Base-by-base conservation (phyloP, 2,113 vertebrate species). In the Sciurus niger region DNA sequence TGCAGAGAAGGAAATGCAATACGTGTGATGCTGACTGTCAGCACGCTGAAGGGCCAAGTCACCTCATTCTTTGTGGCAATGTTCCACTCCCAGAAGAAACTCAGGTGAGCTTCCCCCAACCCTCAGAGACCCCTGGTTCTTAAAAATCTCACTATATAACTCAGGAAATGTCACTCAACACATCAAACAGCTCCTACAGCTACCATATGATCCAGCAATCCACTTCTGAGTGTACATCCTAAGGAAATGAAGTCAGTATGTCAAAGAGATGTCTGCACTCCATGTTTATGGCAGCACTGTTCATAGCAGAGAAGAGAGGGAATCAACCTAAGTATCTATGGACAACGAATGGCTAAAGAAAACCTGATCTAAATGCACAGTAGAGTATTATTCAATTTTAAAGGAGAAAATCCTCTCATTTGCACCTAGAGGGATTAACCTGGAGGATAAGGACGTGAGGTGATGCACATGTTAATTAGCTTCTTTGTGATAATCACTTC, bases 41-140 rank as follows among this genome's bases (percentile, higher is more conserved):
- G 67, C 32, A 40, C 2, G 8, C 46, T 0, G 8, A 22, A 32
- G 22, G 46, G 37, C 14, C 14, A 8, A 2, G 76, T 73, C 73
- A 34, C 83, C 6, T n/a, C 16, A 6, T 34, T 28, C 68, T 53
- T 60, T 24, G 70, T 4, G 18, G 14, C 6, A 32, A 8, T 1
- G 4, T 8, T 48, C 37, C 37, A 0, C 51, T 7, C 2, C 14
- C 5, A 7, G 40, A 8, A 8, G 7, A 79, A 9, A 18, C 22
- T 25, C 37, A 22, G 60, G 37, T 24, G 5, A 68, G 6, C 22
- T 34, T 13, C 4, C 12, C 46, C 7, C 1, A 14, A 70, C 14
- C 63, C 24, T n/a, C 1, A 10, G 30, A 93, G 22, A 40, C 11
- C 6, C 24, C 10, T 17, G 74, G 7, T 20, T 12, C 30, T 85